These are phyloP conservation scores for Nowickia ferox DNA, from an alignment of 2,888 invertebrate species.

Conservation along the genomic window DNA sequence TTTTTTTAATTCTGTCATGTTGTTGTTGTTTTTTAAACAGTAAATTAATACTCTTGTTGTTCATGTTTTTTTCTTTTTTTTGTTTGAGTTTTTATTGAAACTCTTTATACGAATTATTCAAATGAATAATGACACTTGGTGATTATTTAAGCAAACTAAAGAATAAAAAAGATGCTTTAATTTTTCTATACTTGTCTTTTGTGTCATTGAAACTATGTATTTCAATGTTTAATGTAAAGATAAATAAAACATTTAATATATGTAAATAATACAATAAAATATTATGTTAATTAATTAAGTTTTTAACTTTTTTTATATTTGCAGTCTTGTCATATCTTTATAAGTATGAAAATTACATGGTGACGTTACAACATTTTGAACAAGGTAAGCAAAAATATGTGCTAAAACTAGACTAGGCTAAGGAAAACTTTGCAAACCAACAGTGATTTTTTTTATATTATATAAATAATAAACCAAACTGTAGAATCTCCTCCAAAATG, in stretches of 20 bases:
- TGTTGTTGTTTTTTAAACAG: slow-evolving; percentile 30
- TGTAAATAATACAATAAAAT: slow-evolving; percentile 11
- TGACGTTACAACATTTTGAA: background rate
- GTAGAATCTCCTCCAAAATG: too few species aligned
- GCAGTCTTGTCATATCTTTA: background rate
- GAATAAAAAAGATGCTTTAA: slow-evolving; percentile 10
- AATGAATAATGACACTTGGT: slow-evolving; percentile 60
- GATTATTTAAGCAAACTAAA: slow-evolving; percentile 7
- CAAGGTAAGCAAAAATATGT: background rate
- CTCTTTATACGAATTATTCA: slow-evolving; percentile 43
- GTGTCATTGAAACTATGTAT: slow-evolving; percentile 7
- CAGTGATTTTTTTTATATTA: too few species aligned
- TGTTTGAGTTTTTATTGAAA: slow-evolving; percentile 17
- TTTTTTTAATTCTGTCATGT: slow-evolving; percentile 21
- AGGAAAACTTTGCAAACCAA: background rate
- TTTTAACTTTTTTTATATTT: background rate
- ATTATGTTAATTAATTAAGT: background rate
- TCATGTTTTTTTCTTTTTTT: background rate
- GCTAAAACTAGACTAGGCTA: background rate
- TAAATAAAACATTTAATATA: slow-evolving; percentile 45
- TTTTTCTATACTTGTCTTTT: background rate
- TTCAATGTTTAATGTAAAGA: slow-evolving; percentile 50
- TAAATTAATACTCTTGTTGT: slow-evolving; percentile 66
- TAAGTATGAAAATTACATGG: too few species aligned
- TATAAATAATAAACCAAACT: too few species aligned